These are phyloP conservation scores for Cepphus grylle DNA, from an alignment of 2,113 vertebrate species.

Conservation along the genomic window DNA sequence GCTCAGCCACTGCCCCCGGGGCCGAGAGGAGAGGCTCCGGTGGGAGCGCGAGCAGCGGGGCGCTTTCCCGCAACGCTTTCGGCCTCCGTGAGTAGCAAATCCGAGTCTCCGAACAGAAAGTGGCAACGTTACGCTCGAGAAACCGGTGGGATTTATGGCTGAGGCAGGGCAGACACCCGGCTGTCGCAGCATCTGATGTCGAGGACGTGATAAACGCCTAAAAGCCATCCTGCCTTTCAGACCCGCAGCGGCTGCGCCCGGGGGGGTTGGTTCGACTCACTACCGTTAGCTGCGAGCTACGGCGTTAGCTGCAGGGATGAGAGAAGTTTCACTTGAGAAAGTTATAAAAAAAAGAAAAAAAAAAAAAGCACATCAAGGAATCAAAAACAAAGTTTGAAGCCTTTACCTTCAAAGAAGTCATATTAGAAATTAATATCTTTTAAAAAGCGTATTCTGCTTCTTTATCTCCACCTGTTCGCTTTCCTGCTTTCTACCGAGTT, in stretches of 20 bases:
- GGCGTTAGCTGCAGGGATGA: too few species aligned
- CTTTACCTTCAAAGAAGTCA: neutral
- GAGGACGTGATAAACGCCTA: rapidly evolving
- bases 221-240: neutral
- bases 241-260: rapidly evolving
- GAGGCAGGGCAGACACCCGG: neutral
- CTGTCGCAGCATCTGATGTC: neutral
- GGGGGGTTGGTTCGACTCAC: too few species aligned
- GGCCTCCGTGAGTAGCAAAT: neutral
- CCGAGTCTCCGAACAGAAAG: neutral
- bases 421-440: too few species aligned
- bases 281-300: neutral
- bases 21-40: neutral
- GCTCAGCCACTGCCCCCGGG: neutral
- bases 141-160: rapidly evolving
- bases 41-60: too few species aligned
- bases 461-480: neutral
- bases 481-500: neutral
- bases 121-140: rapidly evolving
- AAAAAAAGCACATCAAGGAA: neutral
- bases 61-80: rapidly evolving
- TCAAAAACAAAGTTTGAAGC: neutral
- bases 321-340: neutral
- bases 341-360: neutral
- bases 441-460: neutral